phyloP scores from a whole-genome alignment of 2,888 invertebrate genomes.

The Papilio protenor region DNA sequence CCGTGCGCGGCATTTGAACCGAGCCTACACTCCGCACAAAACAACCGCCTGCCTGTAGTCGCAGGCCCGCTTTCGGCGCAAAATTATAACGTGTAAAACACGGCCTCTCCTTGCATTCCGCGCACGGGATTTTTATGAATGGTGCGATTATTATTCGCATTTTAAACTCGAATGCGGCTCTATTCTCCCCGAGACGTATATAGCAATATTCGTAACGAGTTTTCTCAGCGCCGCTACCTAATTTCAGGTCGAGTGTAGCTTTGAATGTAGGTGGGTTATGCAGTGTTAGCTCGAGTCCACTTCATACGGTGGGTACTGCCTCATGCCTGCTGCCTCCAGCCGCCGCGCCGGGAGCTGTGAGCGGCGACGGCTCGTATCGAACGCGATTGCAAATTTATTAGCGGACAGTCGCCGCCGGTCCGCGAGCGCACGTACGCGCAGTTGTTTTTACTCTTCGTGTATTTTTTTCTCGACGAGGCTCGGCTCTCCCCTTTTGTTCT shows the following conservation, averaged over 20 bases:
- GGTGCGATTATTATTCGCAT: conserved; percentile 83
- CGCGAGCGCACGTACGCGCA: conserved; percentile 69
- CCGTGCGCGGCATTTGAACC: conserved; percentile 84
- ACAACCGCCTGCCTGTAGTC: conserved; percentile 73
- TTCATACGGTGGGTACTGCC: conserved; percentile 46
- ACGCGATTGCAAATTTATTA: conserved; percentile 83
- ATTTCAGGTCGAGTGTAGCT: conserved; percentile 77
- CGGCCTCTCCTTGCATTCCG: conserved; percentile 81
- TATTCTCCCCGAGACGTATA: conserved; percentile 80
- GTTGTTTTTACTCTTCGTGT: conserved; percentile 81
- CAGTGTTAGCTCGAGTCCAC: conserved; percentile 62
- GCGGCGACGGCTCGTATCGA: conserved; percentile 63
- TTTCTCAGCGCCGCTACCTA: conserved; percentile 79
- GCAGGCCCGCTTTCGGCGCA: conserved; percentile 79
- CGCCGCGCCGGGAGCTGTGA: conserved; percentile 26
- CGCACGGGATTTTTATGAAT: conserved; percentile 83
- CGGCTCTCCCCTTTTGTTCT: conserved; percentile 84
- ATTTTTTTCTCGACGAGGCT: conserved; percentile 83
- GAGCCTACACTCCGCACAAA: conserved; percentile 81
- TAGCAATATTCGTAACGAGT: conserved; percentile 84
- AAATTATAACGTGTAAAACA: conserved; percentile 84
- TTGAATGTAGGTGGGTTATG: conserved; percentile 53
- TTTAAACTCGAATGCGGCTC: conserved; percentile 82
- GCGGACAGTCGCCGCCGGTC: conserved; percentile 69
- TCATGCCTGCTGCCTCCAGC: conserved; percentile 44